Evolutionary conservation across 2,113 vertebrate species (phyloP), one percentile per base, ranked within the genome.

Genomic region (Choloepus hoffmanni): DNA sequence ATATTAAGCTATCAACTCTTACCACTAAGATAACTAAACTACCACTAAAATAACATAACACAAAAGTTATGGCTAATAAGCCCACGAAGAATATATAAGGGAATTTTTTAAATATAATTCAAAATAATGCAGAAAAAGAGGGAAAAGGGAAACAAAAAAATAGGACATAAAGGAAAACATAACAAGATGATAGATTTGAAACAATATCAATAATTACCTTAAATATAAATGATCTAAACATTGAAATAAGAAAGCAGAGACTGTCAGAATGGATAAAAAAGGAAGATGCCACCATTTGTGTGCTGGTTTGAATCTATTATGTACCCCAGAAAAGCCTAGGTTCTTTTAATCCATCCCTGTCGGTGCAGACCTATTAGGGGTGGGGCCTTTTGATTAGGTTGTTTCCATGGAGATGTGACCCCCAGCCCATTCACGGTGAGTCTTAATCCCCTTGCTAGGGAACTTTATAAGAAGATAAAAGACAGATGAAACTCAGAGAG

Each of bases 141-240:
- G 19, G 19, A 67, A 83, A 78, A 95, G 63, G 28, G 26, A 30
- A 40, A 67, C 26, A 68, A 58, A 86, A 1, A 67, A 43, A 19
- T 55, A 72, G 60, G 15, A 84, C 28, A 73, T 60, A 95, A 85
- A 85, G 3, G 11, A 85, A 85, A 63, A 89, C n/a, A 70, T 10
- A 50, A 60, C 36, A 62, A 60, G n/a, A 70, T 45, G 21, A 4
- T 15, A 87, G 48, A 91, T 73, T 88, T 84, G 89, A 83, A 92
- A 55, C 40, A 92, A 77, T 45, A 84, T 7, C 53, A 76, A 68
- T n/a, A 84, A 63, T 79, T 55, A 43, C 19, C 65, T 70, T 85
- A 92, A 72, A 89, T 58, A 33, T 73, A 85, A 84, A 85, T 48
- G 14, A 85, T 79, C 43, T 63, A 55, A 89, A 95, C 28, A 40